A percentile compares a stretch with the other conserved stretches of the same genome.
Conservation (phyloP, 2,888 invertebrate genomes). For the Ariolimax columbianus region DNA sequence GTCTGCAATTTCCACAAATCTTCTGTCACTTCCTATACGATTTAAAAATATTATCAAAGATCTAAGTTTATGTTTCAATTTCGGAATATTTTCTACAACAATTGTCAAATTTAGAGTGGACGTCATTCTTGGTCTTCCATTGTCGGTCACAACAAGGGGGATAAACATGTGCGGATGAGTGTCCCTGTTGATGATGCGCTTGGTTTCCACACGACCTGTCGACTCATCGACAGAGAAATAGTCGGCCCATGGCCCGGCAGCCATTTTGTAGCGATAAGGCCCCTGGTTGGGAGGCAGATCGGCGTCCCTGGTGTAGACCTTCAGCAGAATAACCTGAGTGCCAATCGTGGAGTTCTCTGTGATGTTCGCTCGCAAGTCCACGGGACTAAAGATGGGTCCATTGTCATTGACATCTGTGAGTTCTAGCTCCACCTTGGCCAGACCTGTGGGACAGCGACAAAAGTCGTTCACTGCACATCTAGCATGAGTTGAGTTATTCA, state of each 20-base stretch:
- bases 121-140: conserved; percentile 88
- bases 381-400: conserved; percentile 88
- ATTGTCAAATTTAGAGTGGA: conserved; percentile 86
- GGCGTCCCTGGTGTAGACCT: conserved; percentile 82
- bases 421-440: conserved; percentile 88
- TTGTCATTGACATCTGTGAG: conserved; percentile 94
- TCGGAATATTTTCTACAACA: conserved; percentile 92
- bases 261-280: conserved; percentile 89
- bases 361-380: conserved; percentile 71
- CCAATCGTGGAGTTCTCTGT: conserved; percentile 64
- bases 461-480: not conserved
- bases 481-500: too few relatives aligned
- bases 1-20: conserved; percentile 91
- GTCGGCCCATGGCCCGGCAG: conserved; percentile 85
- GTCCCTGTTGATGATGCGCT: conserved; percentile 90
- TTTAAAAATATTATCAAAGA: conserved; percentile 88
- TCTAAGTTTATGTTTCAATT: conserved; percentile 91
- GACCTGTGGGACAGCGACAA: conserved; percentile 81
- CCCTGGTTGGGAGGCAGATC: conserved; percentile 94
- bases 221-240: conserved; percentile 88
- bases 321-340: conserved; percentile 62
- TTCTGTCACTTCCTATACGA: conserved; percentile 81
- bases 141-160: conserved; percentile 91
- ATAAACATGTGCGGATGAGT: conserved; percentile 86
- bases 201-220: conserved; percentile 89